Base-by-base conservation (phyloP, 2,797 vertebrate species). In the Fundulus diaphanus region DNA sequence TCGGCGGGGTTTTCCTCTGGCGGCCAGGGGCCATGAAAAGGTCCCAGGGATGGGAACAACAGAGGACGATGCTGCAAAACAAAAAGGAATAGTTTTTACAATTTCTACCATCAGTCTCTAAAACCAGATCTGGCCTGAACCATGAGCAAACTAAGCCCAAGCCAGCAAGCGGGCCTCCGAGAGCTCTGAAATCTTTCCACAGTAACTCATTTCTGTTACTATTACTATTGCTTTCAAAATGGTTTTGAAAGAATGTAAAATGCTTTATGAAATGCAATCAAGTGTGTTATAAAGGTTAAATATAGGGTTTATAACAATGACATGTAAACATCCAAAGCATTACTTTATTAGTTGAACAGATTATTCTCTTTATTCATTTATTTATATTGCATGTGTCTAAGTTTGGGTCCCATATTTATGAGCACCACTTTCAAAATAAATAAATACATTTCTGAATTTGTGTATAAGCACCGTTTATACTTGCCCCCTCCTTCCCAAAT, bases 41-140 rank as follows among this genome's bases (percentile, higher is more conserved):
- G 98, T 98, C 46, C 98, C 98, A 0, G 98, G 98, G 74, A 99
- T 97, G 11, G 98, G 98, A 12, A 99, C 96, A 6, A 97, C 96
- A 0, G 97, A 92, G 0, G 97, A 97, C 52, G 97, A 93, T 0
- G 94, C 97, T 97, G 88, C 31, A 83, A 73, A 1, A 37, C 18
- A 85, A 66, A 80, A 24, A 80, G 1, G 52, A 0, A 46, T 40
- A 16, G 46, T 46, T 12, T 0, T 54, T 52, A 42, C 0, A 24
- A 61, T 57, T 52, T 8, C 72, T 52, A 37, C 24, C 56, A 16
- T 31, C 31, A 15, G 11, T 49, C 8, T 63, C 13, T 27, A 40
- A 49, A 69, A 35, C 8, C 2, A 35, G 33, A 70, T 3, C 12
- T 42, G 37, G 35, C 1, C 9, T 1, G 22, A 52, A 52, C 22